Evolutionary conservation across 2,113 vertebrate species (phyloP), one percentile per base, ranked within the genome.

Genomic region (Nibea albiflora): DNA sequence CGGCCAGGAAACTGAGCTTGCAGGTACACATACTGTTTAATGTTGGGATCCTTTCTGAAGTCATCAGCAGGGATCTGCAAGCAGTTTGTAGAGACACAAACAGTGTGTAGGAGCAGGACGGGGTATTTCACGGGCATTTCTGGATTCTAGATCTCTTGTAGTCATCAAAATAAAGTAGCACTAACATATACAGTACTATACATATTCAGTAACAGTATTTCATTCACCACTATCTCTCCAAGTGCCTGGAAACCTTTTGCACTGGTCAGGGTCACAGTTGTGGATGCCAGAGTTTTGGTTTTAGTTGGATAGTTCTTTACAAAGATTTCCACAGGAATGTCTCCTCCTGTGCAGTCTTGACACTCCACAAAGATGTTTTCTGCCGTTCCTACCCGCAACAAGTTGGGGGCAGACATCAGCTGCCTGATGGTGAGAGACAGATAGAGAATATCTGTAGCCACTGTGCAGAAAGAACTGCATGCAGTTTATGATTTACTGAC

Each of bases 321-420:
- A 0, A 0, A 39, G 71, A 96, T 91, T 0, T 42, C 22, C 1
- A 94, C 93, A 0, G 0, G 1, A 0, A 88, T 28, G 5, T 60
- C 0, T 10, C 0, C 0, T 0, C 52, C 86, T 1, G 1, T 9
- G 24, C 90, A 92, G 80, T 93, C 35, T 39, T 39, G 35, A 39
- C 35, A 39, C 35, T 39, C 35, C 35, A 39, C 35, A 39, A 39
- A 39, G 46, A 95, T 76, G 0, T 88, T 94, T 89, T 95, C 94
- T 22, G 63, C 20, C n/a, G 88, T 85, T 50, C 92, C 94, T 20
- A 96, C 89, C 0, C 94, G 79, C 83, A 96, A 47, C 58, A 96
- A 54, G 81, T 95, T 96, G 12, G 95, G 94, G 56, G 94, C 87
- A 28, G 92, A 90, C 90, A 96, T 47, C 64, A 94, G 50, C 7